Evolutionary conservation across 2,797 vertebrate species (phyloP).

Genomic region (Coendou prehensilis): DNA sequence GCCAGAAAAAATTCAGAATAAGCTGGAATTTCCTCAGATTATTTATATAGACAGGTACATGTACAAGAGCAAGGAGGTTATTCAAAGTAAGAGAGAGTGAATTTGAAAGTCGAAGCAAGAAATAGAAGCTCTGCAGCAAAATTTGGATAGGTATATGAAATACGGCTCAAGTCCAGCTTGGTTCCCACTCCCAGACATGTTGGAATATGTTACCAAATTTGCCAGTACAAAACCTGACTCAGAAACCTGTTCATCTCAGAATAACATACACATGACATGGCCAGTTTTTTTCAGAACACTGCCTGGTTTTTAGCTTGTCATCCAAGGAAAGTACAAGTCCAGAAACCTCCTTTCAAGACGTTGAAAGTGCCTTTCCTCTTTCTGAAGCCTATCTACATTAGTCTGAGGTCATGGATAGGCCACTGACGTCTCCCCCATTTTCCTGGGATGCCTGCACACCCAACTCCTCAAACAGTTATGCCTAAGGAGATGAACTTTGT

Average conservation of each 20-base stretch:
- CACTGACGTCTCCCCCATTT: conserved; percentile 88
- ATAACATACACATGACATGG: conserved; percentile 63
- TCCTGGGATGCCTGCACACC: conserved; percentile 86
- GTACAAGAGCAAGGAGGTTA: not conserved
- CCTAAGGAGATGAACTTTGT: conserved; percentile 94
- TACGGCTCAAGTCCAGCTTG: conserved; percentile 94
- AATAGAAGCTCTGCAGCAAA: not conserved
- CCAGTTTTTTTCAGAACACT: conserved; percentile 70
- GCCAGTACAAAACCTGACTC: conserved; percentile 90
- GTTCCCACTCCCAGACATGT: conserved; percentile 96
- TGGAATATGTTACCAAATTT: conserved; percentile 96
- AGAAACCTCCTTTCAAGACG: not conserved
- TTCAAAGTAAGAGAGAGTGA: not conserved
- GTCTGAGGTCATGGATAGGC: conserved; percentile 86
- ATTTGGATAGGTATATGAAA: conserved; percentile 92
- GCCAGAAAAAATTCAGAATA: conserved; percentile 98
- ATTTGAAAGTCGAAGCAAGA: not conserved
- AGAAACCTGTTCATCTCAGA: conserved; percentile 76
- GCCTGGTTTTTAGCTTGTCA: conserved; percentile 62
- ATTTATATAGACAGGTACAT: conserved; percentile 97
- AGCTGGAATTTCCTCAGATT: conserved; percentile 96
- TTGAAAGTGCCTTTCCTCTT: conserved; percentile 78
- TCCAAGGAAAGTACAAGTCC: conserved; percentile 84
- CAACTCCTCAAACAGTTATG: conserved; percentile 91
- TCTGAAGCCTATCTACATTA: conserved; percentile 74